Evolutionary conservation across 1,140 invertebrate species (phyloP).

Genomic region (Gonatopus flavifemur): DNA sequence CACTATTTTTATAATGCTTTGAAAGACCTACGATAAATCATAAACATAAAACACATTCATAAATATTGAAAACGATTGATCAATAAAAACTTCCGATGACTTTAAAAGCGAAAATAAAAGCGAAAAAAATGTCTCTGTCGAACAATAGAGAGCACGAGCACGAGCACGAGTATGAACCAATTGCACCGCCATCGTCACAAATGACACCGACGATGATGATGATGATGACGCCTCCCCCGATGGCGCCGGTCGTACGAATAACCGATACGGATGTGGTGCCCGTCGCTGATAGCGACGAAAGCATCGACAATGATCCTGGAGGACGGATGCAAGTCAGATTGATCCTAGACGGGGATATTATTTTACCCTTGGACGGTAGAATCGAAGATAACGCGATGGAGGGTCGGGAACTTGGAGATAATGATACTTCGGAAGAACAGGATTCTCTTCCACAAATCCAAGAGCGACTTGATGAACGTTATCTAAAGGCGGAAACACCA

Average conservation of each 20-base stretch:
- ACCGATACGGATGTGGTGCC: slow-evolving; percentile 53
- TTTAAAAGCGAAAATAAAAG: neutral
- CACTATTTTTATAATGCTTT: too few relatives aligned
- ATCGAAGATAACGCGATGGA: slow-evolving; percentile 55
- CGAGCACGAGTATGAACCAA: slow-evolving; percentile 88
- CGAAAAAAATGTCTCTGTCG: slow-evolving; percentile 1
- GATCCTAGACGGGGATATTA: slow-evolving; percentile 50
- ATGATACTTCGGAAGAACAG: slow-evolving; percentile 49
- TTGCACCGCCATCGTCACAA: slow-evolving; percentile 54
- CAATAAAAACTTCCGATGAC: too few relatives aligned
- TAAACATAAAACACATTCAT: too few relatives aligned
- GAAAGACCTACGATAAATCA: too few relatives aligned
- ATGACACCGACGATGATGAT: slow-evolving; percentile 48
- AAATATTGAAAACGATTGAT: too few relatives aligned
- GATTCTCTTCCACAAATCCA: slow-evolving; percentile 52
- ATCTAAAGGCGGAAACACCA: slow-evolving; percentile 59
- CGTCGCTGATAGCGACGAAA: slow-evolving; percentile 56
- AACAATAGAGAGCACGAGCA: slow-evolving; percentile 53
- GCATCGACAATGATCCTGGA: slow-evolving; percentile 52
- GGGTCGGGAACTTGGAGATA: slow-evolving; percentile 45
- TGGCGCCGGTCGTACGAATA: slow-evolving; percentile 54
- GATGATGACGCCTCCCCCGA: slow-evolving; percentile 44
- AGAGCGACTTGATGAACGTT: slow-evolving; percentile 61
- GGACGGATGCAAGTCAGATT: slow-evolving; percentile 39
- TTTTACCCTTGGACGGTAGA: slow-evolving; percentile 51